Percentiles rank a stretch among this genome's conserved stretches.
Conservation (phyloP, 2,113 vertebrate species). For the Lophius piscatorius region DNA sequence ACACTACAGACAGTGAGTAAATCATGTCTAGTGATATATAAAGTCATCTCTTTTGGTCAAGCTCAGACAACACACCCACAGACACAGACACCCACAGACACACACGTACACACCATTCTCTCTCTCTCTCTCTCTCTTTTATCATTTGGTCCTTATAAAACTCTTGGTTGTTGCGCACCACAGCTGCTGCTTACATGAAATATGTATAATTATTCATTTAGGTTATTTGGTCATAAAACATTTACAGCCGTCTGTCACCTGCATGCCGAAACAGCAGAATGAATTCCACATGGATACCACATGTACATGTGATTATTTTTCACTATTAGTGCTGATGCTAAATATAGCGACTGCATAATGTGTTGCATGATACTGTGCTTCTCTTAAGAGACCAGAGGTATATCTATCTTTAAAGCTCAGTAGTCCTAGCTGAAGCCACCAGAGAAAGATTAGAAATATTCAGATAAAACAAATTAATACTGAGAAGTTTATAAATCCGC, state of each 20-base stretch:
- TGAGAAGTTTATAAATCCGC: not conserved
- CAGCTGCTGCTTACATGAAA: constrained; percentile 38
- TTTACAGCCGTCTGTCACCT: constrained; percentile 17
- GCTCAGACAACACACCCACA: constrained; percentile 14
- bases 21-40: constrained; percentile 30
- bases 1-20: constrained; percentile 33
- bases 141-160: constrained; percentile 56
- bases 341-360: constrained; percentile 2
- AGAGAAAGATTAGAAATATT: constrained; percentile 17
- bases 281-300: constrained; percentile 30
- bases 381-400: not conserved
- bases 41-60: constrained; percentile 14
- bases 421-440: constrained; percentile 47
- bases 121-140: constrained; percentile 5
- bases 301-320: constrained; percentile 19
- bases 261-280: constrained; percentile 45
- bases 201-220: constrained; percentile 30
- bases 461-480: constrained; percentile 3
- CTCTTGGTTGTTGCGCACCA: constrained; percentile 25
- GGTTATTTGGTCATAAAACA: constrained; percentile 58
- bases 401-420: constrained; percentile 33
- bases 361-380: not conserved
- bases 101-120: not conserved
- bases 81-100: not conserved
- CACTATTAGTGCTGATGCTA: constrained; percentile 10